Percentiles rank a stretch among this genome's conserved stretches.
phyloP scores from a whole-genome alignment of 2,113 vertebrate species.

The Pogonocichla stellata region DNA sequence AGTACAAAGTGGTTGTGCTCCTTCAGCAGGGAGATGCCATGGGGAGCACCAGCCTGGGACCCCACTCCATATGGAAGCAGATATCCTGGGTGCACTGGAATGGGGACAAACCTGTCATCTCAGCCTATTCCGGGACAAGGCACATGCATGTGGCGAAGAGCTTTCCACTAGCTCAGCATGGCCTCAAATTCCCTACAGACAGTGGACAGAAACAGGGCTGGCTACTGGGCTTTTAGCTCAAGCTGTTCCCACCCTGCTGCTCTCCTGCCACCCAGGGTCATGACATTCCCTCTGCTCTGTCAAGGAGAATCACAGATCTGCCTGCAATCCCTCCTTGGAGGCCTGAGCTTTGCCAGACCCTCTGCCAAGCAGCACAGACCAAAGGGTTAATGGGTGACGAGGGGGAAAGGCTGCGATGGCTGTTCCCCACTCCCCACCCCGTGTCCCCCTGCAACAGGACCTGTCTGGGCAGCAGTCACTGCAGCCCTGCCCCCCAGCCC shows the following conservation, averaged over 20 bases:
- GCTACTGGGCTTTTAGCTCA: neutral
- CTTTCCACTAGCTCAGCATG: neutral
- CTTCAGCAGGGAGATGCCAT: neutral
- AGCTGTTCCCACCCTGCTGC: neutral
- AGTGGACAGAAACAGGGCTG: neutral
- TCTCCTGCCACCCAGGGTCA: neutral
- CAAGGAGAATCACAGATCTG: neutral
- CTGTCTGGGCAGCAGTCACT: neutral
- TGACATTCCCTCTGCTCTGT: neutral
- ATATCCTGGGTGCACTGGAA: neutral
- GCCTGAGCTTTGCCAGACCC: neutral
- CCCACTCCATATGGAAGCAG: neutral
- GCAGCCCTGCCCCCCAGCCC: neutral
- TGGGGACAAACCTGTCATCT: neutral
- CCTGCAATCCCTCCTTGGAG: neutral
- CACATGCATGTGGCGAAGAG: neutral
- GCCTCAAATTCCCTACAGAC: neutral
- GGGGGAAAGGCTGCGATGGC: neutral
- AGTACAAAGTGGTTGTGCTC: neutral
- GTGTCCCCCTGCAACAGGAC: fast-evolving
- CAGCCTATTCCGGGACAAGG: neutral
- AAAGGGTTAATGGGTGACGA: neutral
- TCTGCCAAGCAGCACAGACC: neutral
- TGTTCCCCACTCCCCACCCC: neutral
- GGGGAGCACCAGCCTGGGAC: neutral